Evolutionary conservation across 2,113 vertebrate species (phyloP), one percentile per base, ranked within the genome.

Genomic region (Aspidoscelis tigris): DNA sequence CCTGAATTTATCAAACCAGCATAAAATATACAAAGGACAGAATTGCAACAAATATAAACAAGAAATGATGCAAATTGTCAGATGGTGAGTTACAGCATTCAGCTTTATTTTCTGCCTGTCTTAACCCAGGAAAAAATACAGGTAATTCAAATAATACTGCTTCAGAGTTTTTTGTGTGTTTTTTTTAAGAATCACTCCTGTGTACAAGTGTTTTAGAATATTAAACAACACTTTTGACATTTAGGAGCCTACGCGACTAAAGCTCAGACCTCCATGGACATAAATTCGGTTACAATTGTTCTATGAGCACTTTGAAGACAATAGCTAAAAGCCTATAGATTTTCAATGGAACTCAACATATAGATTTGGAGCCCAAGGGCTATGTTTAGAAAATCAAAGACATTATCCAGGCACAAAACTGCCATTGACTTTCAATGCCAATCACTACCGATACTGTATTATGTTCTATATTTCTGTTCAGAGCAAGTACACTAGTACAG

Each of bases 251-350:
- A 11, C 20, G 11, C n/a, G 12, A 7, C 18, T 66, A 43, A 68
- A 53, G 44, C 11, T 76, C 53, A 72, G 55, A 78, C 64, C 5
- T 77, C 14, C 65, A 26, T 58, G 53, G 14, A 69, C 26, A 70
- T 18, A 58, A 7, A 78, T 77, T 55, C 53, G 39, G 39, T 50
- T 78, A 66, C 55, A 55, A 9, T 72, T 78, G 16, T 84, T n/a
- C 64, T 78, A 65, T 43, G 41, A 78, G 41, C 47, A 47, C 44
- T 83, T 66, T 76, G 64, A 83, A 76, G 73, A 76, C 76, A 73
- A 84, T 18, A 84, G 77, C 76, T 79, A 79, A 85, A 85, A 80
- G 70, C 44, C 76, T 80, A 85, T 66, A 80, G 83, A 85, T 85
- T 79, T 79, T 65, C 83, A 66, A 73, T 74, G 73, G 69, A 39